Conservation (phyloP, 2,888 invertebrate species). For the Limenitis arthemis region DNA sequence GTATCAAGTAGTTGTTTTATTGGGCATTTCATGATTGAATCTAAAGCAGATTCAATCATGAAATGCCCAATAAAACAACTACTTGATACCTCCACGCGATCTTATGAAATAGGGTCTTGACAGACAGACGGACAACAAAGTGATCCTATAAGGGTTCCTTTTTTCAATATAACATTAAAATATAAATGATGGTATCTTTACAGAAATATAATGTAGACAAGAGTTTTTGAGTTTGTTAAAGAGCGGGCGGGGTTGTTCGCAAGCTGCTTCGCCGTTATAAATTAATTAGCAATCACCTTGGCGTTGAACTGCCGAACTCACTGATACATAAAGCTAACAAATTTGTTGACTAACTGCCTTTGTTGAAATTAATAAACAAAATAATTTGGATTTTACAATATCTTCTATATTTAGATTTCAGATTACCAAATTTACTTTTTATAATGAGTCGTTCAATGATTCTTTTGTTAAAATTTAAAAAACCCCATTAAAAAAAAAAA, state of each 20-base stretch:
- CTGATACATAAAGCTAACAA: conserved; percentile 27
- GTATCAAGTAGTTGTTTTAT: too few species aligned
- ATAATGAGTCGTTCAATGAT: too few species aligned
- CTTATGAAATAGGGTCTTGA: too few species aligned
- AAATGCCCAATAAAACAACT: too few species aligned
- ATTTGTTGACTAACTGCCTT: conserved; percentile 32
- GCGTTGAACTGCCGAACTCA: conserved; percentile 20
- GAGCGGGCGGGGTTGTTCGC: conserved; percentile 17
- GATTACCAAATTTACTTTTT: conserved; percentile 7
- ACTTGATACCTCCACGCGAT: too few species aligned
- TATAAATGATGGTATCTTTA: conserved; percentile 14
- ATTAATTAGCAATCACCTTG: conserved; percentile 45
- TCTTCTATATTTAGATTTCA: conserved; percentile 3
- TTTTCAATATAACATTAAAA: neutral
- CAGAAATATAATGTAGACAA: conserved; percentile 19
- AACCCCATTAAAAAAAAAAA: too few species aligned
- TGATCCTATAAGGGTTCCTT: too few species aligned
- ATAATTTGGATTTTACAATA: conserved; percentile 31
- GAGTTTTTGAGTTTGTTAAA: conserved; percentile 20
- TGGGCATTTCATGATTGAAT: too few species aligned
- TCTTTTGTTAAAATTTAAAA: too few species aligned
- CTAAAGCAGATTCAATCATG: too few species aligned
- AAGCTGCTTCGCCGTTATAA: conserved; percentile 33
- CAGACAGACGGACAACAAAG: too few species aligned
- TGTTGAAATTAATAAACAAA: conserved; percentile 42